phyloP scores from a whole-genome alignment of 2,113 vertebrate species.

The Atlantisia rogersi region DNA sequence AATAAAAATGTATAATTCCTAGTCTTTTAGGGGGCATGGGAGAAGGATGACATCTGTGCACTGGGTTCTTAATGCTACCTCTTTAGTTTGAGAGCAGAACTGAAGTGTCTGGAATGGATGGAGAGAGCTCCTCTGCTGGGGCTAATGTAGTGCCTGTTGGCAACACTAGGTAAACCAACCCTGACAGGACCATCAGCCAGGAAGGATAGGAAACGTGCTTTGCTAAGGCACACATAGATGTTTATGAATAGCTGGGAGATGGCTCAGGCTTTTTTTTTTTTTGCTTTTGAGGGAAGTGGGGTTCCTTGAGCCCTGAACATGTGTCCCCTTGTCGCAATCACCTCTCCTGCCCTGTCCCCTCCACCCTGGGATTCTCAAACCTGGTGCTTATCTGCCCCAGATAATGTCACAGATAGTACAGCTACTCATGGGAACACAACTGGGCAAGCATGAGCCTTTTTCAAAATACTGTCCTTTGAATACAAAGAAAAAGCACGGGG shows the following conservation, averaged over 20 bases:
- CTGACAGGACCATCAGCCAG: neutral
- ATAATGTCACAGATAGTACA: neutral
- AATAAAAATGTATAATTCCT: neutral
- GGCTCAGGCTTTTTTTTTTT: neutral
- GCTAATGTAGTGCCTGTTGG: neutral
- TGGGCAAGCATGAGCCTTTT: neutral
- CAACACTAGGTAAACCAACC: neutral
- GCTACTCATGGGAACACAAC: neutral
- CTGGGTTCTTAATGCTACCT: neutral
- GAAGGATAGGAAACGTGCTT: neutral
- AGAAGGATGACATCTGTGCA: neutral
- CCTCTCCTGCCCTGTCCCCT: neutral
- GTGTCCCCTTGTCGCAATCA: accelerated
- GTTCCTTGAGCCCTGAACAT: neutral
- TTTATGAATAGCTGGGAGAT: neutral
- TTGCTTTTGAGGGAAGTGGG: neutral
- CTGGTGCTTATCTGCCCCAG: neutral
- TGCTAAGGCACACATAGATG: neutral
- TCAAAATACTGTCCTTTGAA: neutral
- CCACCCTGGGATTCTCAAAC: neutral
- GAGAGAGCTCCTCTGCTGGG: neutral
- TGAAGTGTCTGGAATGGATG: neutral
- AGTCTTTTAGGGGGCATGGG: neutral
- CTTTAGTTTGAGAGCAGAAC: neutral
- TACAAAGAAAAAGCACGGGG: neutral